Conservation (phyloP, 1,140 invertebrate species). For the Muscidifurax raptorellus region DNA sequence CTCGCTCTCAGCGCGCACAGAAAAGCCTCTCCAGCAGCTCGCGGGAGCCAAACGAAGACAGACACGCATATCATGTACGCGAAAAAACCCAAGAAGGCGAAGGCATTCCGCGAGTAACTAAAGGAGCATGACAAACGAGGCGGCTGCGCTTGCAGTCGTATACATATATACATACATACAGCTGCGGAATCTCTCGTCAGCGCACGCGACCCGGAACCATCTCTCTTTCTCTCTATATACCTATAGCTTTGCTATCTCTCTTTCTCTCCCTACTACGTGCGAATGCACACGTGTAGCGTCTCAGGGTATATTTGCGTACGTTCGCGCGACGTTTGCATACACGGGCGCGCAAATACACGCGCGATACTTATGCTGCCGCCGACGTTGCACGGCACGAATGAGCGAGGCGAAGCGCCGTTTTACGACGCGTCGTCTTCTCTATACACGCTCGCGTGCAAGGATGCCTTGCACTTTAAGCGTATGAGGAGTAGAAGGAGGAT, state of each 20-base stretch:
- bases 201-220: neutral
- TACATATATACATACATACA: too few relatives aligned
- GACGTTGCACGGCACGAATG: too few relatives aligned
- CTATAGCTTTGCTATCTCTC: neutral
- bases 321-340: neutral
- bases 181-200: conserved; percentile 23
- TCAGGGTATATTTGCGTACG: conserved; percentile 11
- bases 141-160: neutral
- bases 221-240: too few relatives aligned
- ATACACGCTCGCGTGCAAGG: neutral
- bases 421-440: conserved; percentile 11
- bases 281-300: neutral
- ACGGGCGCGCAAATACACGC: neutral
- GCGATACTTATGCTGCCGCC: neutral
- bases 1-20: neutral
- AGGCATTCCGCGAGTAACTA: neutral
- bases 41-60: neutral
- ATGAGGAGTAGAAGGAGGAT: neutral
- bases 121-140: conserved; percentile 26
- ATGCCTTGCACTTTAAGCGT: neutral
- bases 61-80: neutral
- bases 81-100: neutral
- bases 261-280: neutral
- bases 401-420: conserved; percentile 1
- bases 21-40: neutral